These are phyloP conservation scores for Picus viridis DNA, from an alignment of 2,797 vertebrate genomes.

Conservation along the genomic window DNA sequence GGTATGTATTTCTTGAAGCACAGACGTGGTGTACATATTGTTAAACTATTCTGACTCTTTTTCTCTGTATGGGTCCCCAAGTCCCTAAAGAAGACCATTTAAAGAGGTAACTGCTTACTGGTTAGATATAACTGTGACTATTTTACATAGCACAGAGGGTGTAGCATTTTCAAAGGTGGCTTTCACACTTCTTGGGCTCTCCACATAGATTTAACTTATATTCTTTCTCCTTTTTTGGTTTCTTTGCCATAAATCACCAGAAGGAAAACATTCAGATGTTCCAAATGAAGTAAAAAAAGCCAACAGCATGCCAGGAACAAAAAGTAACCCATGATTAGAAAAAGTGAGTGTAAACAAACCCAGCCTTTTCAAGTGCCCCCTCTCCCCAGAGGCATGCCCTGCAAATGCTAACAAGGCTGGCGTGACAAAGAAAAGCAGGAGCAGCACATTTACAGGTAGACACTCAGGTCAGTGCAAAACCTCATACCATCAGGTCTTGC, in stretches of 20 bases:
- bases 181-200: not conserved
- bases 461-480: not conserved
- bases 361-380: not conserved
- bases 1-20: not conserved
- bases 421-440: not conserved
- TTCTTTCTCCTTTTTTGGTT: not conserved
- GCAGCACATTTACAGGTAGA: not conserved
- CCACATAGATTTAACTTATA: not conserved
- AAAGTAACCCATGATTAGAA: not conserved
- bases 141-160: not conserved
- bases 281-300: not conserved
- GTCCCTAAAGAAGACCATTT: not conserved
- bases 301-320: not conserved
- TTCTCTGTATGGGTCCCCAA: not conserved
- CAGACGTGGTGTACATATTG: accelerated
- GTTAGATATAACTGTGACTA: not conserved
- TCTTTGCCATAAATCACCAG: not conserved
- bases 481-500: not conserved
- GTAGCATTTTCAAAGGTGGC: not conserved
- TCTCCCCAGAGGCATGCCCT: not conserved
- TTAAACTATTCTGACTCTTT: not conserved
- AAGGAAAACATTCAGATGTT: not conserved
- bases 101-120: not conserved
- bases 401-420: not conserved
- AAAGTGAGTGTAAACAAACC: not conserved